A percentile compares a stretch with the other conserved stretches of the same genome.
phyloP scores from a whole-genome alignment of 2,888 invertebrate genomes.

The Dione vanillae region DNA sequence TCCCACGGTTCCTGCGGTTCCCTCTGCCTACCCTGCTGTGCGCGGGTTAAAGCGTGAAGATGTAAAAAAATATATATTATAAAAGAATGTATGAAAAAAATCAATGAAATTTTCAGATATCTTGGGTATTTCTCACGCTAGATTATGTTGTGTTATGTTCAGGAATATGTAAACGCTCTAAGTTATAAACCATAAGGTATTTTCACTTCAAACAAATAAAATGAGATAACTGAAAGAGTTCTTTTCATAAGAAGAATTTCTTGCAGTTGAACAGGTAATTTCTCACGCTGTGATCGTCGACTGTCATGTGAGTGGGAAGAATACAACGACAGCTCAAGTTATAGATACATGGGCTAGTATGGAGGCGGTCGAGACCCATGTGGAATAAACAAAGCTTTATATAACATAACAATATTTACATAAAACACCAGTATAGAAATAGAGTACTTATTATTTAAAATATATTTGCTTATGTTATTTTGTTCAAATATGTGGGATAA shows the following conservation, averaged over 20 bases:
- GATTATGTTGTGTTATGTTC: slow-evolving; percentile 61
- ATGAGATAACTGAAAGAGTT: slow-evolving; percentile 32
- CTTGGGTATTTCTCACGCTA: slow-evolving; percentile 71
- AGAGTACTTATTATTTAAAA: not conserved
- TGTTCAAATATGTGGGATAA: not conserved
- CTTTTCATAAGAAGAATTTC: slow-evolving; percentile 31
- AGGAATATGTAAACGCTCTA: slow-evolving; percentile 46
- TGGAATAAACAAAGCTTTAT: slow-evolving; percentile 41
- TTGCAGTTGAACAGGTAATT: slow-evolving; percentile 33
- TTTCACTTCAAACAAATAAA: not conserved
- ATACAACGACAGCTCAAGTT: slow-evolving; percentile 47
- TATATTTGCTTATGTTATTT: not conserved
- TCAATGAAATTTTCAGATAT: slow-evolving; percentile 59
- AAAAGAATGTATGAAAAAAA: not conserved
- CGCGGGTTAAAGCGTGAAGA: too few species aligned
- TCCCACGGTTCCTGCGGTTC: too few species aligned
- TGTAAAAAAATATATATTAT: too few species aligned
- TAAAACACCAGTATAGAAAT: slow-evolving; percentile 33
- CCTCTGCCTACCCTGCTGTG: too few species aligned
- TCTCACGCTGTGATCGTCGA: slow-evolving; percentile 39
- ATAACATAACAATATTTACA: slow-evolving; percentile 42
- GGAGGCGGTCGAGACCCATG: slow-evolving; percentile 44
- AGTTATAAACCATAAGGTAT: slow-evolving; percentile 40
- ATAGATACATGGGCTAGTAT: slow-evolving; percentile 44
- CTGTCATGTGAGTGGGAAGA: slow-evolving; percentile 46